phyloP scores from a whole-genome alignment of 1,140 invertebrate species.

The Octopus sinensis region DNA sequence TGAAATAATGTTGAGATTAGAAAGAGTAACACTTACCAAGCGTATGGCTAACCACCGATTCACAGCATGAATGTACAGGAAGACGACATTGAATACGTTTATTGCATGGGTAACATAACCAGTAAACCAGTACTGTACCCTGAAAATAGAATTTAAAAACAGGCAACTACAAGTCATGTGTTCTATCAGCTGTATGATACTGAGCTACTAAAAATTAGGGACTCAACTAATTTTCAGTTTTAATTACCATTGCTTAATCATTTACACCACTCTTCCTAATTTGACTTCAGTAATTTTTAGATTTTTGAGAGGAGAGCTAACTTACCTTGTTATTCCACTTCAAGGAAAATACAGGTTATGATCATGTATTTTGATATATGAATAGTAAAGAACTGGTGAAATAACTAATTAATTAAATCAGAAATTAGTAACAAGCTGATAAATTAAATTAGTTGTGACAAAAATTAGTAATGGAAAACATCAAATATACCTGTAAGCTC shows the following conservation, averaged over 20 bases:
- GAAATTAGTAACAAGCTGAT: neutral
- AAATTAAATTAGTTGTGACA: too few relatives aligned
- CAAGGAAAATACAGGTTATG: neutral
- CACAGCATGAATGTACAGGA: conserved; percentile 74
- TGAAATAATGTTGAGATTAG: too few relatives aligned
- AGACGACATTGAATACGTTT: conserved; percentile 73
- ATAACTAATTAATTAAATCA: neutral
- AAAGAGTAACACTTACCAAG: conserved; percentile 62
- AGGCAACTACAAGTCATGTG: too few relatives aligned
- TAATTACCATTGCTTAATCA: too few relatives aligned
- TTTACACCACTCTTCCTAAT: too few relatives aligned
- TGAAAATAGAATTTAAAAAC: conserved; percentile 25
- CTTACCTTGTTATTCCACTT: too few relatives aligned
- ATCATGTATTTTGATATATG: neutral
- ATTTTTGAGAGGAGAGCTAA: too few relatives aligned
- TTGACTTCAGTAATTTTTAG: too few relatives aligned
- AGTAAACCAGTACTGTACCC: conserved; percentile 58
- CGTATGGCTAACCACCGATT: conserved; percentile 80
- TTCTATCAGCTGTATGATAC: too few relatives aligned
- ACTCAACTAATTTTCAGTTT: too few relatives aligned
- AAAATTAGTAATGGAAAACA: too few relatives aligned
- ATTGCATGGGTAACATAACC: conserved; percentile 66
- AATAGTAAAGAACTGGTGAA: neutral
- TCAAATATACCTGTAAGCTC: conserved; percentile 67
- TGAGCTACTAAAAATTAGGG: too few relatives aligned